Evolutionary conservation across 2,888 invertebrate species (phyloP).

Genomic region (Punctoribates punctum): DNA sequence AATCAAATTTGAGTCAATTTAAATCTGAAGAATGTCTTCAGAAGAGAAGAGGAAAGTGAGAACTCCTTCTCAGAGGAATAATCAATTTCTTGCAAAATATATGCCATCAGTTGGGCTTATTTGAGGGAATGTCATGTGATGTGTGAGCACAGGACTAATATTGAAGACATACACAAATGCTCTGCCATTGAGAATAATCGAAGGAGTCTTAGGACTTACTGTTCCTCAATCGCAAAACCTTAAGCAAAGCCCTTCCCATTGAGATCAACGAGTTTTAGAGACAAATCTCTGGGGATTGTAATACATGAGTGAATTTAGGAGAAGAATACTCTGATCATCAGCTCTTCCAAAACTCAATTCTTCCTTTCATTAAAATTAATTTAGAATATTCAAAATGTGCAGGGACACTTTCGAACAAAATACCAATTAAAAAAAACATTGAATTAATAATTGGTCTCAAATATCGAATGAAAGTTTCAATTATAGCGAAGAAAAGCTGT

Average conservation of each 20-base stretch:
- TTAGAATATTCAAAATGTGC: too few relatives aligned
- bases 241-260: not conserved
- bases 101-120: not conserved
- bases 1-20: constrained; percentile 19
- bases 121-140: not conserved
- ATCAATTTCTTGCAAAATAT: constrained; percentile 13
- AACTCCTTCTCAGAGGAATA: constrained; percentile 21
- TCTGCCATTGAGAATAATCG: not conserved
- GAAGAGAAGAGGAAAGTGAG: not conserved
- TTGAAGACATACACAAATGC: not conserved
- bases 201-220: not conserved
- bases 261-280: constrained; percentile 2
- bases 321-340: not conserved
- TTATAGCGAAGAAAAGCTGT: too few relatives aligned
- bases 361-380: too few relatives aligned
- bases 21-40: not conserved
- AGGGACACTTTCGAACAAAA: too few relatives aligned
- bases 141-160: too few relatives aligned
- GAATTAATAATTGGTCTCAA: too few relatives aligned
- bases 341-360: too few relatives aligned
- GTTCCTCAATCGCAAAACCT: not conserved
- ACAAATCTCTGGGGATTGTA: constrained; percentile 25
- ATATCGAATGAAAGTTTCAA: too few relatives aligned
- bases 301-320: not conserved
- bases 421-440: too few relatives aligned